Base-by-base conservation (phyloP, 2,113 vertebrate species). In the Smithornis capensis region DNA sequence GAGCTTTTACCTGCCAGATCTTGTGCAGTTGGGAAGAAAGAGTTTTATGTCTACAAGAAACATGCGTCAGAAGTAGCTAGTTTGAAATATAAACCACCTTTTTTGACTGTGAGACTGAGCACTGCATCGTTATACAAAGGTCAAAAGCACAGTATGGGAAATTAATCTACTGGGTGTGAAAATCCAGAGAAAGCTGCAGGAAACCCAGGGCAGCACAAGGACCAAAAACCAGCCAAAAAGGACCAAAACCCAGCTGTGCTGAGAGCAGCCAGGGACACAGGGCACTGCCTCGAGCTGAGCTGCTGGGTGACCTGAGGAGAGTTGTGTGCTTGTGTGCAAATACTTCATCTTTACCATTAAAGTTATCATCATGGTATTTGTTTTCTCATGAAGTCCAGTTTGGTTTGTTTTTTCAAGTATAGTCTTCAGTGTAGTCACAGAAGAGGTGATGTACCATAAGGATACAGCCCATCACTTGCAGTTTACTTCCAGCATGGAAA, bases 251-350 rank as follows among this genome's bases (percentile, higher is more conserved):
- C 59, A n/a, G 28, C 19, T 1, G 0, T 14, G 57, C 33, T 1
- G 17, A 15, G 65, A 1, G 23, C 76, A 63, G 55, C n/a, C 75
- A 14, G 28, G 44, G 71, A 31, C 22, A 8, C 4, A 3, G 64
- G 45, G 40, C 27, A 27, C 44, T 38, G 24, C 79, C 49, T 29
- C 0, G 1, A 45, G 35, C 9, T 31, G 2, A 53, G 29, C 2
- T 69, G 21, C 59, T 53, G 45, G 13, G 18, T 50, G 52, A 68
- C 23, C 19, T 6, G 21, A 67, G 69, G 33, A 18, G 38, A 44
- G 35, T 4, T 6, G 11, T 4, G 31, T 24, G 17, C 16, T 5
- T 7, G 5, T 2, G 2, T 1, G 3, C 33, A 59, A 23, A 27
- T 19, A 31, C 4, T 53, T 65, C 1, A 19, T 37, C 67, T 75